phyloP scores from a whole-genome alignment of 2,888 invertebrate species.

The Lingula anatina region DNA sequence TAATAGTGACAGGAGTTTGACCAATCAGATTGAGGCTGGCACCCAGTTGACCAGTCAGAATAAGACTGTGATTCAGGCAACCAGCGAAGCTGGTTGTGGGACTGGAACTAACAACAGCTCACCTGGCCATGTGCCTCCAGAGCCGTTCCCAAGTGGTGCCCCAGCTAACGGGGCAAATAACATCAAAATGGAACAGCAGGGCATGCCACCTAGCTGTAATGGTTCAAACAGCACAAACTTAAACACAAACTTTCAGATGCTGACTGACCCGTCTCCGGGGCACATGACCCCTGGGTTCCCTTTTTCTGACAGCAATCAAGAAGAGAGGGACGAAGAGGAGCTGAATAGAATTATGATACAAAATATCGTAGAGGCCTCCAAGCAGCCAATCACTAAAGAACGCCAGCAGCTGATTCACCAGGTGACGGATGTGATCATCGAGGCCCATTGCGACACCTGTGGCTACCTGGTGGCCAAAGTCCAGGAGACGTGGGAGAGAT shows the following conservation, averaged over 20 bases:
- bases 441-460: conserved; percentile 93
- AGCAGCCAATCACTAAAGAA: conserved; percentile 22
- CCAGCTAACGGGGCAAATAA: background rate
- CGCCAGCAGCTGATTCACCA: conserved; percentile 28
- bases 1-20: background rate
- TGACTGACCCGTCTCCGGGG: background rate
- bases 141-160: background rate
- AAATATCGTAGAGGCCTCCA: conserved; percentile 25
- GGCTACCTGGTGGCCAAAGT: conserved; percentile 87
- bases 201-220: background rate
- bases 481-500: conserved; percentile 25
- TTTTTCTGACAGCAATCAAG: conserved; percentile 2
- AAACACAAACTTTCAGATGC: too few relatives aligned
- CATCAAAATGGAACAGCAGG: background rate
- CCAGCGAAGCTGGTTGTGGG: background rate
- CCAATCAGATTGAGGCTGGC: background rate
- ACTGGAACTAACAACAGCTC: background rate
- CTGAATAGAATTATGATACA: conserved; percentile 16
- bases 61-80: background rate
- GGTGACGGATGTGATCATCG: conserved; percentile 76
- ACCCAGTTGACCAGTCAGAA: background rate
- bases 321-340: background rate
- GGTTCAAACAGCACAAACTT: too few relatives aligned
- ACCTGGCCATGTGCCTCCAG: background rate
- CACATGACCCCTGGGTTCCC: background rate